Conservation (phyloP, 2,888 invertebrate genomes). For the Antheraea assamensis region DNA sequence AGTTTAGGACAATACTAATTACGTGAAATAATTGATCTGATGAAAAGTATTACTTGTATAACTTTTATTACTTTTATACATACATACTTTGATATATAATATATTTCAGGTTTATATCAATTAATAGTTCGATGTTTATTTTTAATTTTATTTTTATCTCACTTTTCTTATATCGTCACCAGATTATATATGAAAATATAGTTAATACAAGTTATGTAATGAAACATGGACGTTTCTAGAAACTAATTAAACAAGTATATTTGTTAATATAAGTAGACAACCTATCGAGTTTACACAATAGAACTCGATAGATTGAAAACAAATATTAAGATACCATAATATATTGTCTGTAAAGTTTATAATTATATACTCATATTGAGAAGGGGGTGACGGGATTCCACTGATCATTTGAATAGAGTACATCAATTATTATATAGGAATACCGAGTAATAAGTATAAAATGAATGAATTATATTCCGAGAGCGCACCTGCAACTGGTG, state of each 20-base stretch:
- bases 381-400: too few relatives aligned
- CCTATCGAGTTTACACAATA: not conserved
- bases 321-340: not conserved
- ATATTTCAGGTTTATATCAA: not conserved
- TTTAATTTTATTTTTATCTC: not conserved
- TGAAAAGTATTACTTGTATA: not conserved
- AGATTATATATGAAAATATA: not conserved
- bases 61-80: not conserved
- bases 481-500: too few relatives aligned
- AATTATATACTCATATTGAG: not conserved
- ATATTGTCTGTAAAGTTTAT: not conserved
- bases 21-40: not conserved
- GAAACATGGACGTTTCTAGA: not conserved
- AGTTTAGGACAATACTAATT: not conserved
- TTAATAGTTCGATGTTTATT: not conserved
- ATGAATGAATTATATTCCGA: too few relatives aligned
- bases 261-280: not conserved
- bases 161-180: not conserved
- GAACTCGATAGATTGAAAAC: not conserved
- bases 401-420: too few relatives aligned
- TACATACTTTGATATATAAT: not conserved
- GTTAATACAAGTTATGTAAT: not conserved
- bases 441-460: too few relatives aligned
- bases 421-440: too few relatives aligned
- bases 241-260: slow-evolving; percentile 1